Percentiles rank a stretch among this genome's conserved stretches.
Evolutionary conservation across 2,888 invertebrate genomes (phyloP).

Genomic region (Yponomeuta malinellus): DNA sequence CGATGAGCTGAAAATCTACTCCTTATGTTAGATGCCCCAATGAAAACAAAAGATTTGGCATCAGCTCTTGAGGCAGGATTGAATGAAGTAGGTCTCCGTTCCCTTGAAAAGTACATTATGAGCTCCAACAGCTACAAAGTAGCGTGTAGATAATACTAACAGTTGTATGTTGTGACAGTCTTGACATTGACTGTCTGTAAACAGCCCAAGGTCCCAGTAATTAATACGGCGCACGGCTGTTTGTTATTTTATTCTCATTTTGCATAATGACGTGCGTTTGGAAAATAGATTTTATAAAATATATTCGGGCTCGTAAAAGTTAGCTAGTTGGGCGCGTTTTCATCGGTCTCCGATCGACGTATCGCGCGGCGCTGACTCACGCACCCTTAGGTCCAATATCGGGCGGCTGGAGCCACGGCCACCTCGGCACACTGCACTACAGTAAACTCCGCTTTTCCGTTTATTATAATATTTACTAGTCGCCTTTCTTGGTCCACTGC

Average conservation of each 20-base stretch:
- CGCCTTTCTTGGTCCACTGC: conserved; percentile 78
- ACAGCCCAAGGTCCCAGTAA: conserved; percentile 13
- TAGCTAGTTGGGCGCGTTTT: background rate
- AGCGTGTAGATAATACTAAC: background rate
- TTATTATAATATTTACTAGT: conserved; percentile 75
- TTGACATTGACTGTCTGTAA: conserved; percentile 15
- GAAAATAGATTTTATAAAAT: conserved; percentile 4
- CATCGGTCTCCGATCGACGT: conserved; percentile 1
- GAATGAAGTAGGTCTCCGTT: conserved; percentile 1
- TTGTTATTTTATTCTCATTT: background rate
- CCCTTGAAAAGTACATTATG: background rate
- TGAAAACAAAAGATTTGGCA: background rate
- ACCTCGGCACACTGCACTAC: conserved; percentile 75
- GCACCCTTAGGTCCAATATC: conserved; percentile 42
- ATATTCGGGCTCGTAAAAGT: conserved; percentile 1
- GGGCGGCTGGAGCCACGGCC: conserved; percentile 34
- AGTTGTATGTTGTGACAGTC: conserved; percentile 13
- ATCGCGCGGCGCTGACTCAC: conserved; percentile 23
- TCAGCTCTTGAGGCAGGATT: background rate
- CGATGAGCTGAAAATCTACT: background rate
- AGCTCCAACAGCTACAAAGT: conserved; percentile 1
- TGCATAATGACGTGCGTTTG: conserved; percentile 11
- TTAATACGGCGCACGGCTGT: background rate
- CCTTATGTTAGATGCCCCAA: background rate
- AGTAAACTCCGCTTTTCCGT: conserved; percentile 57